Percentiles rank a stretch among this genome's conserved stretches.
Evolutionary conservation across 2,797 vertebrate genomes (phyloP).

Genomic region (Urophycis tenuis): DNA sequence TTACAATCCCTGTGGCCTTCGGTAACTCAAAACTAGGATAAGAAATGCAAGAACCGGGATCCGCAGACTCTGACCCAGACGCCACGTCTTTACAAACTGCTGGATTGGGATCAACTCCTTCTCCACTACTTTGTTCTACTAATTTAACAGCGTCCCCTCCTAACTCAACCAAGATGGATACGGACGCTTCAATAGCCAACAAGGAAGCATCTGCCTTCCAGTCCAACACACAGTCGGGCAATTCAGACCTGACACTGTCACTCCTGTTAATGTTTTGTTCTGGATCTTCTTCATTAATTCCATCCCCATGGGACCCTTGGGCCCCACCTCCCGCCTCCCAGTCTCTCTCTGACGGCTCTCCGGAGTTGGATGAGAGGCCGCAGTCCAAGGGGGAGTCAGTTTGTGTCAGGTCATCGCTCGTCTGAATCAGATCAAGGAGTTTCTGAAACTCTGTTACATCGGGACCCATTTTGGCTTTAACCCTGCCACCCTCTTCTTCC

Average conservation of each 20-base stretch:
- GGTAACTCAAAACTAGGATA: slow-evolving; percentile 12
- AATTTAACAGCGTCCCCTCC: slow-evolving; percentile 8
- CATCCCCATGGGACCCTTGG: slow-evolving; percentile 20
- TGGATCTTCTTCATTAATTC: slow-evolving; percentile 25
- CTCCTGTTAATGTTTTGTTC: slow-evolving; percentile 15
- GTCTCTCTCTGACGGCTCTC: slow-evolving; percentile 24
- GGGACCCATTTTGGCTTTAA: slow-evolving; percentile 18
- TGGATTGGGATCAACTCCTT: neutral
- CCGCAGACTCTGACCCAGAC: slow-evolving; percentile 16
- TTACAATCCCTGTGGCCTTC: slow-evolving; percentile 2
- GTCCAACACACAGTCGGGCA: slow-evolving; percentile 66
- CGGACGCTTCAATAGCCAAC: slow-evolving; percentile 9
- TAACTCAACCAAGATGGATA: slow-evolving; percentile 3
- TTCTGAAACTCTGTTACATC: slow-evolving; percentile 62
- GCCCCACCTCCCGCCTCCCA: slow-evolving; percentile 8
- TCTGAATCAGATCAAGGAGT: slow-evolving; percentile 66
- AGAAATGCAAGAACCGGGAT: neutral
- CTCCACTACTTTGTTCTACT: slow-evolving; percentile 9
- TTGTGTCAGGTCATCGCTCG: slow-evolving; percentile 29
- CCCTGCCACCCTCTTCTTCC: slow-evolving; percentile 51
- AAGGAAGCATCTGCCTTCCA: slow-evolving; percentile 45
- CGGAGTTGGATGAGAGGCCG: slow-evolving; percentile 28
- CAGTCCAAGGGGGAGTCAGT: slow-evolving; percentile 26
- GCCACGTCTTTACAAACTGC: slow-evolving; percentile 1
- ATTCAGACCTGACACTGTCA: slow-evolving; percentile 36